Evolutionary conservation across 1,140 invertebrate species (phyloP).

Genomic region (Drosophila fuyamai): DNA sequence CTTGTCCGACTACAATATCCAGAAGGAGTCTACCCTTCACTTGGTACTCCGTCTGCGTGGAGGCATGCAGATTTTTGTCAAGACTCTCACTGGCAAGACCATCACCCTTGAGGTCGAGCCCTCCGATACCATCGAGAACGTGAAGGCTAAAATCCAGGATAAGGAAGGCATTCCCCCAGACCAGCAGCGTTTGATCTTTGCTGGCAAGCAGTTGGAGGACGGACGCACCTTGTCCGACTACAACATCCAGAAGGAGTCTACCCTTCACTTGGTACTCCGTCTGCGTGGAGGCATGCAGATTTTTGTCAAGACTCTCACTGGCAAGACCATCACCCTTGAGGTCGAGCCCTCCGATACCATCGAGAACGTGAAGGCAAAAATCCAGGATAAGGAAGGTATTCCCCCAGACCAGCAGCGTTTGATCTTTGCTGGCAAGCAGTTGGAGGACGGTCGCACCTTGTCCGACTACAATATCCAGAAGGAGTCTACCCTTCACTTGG

Average conservation of each 20-base stretch:
- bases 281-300: slow-evolving; percentile 91
- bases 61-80: slow-evolving; percentile 85
- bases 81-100: slow-evolving; percentile 91
- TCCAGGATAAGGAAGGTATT: slow-evolving; percentile 90
- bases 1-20: slow-evolving; percentile 92
- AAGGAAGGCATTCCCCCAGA: slow-evolving; percentile 84
- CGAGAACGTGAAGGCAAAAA: slow-evolving; percentile 93
- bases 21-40: slow-evolving; percentile 92
- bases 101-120: slow-evolving; percentile 47
- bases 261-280: slow-evolving; percentile 90
- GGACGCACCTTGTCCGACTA: slow-evolving; percentile 43
- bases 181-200: slow-evolving; percentile 49
- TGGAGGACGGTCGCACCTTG: slow-evolving; percentile 92
- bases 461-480: slow-evolving; percentile 91
- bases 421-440: slow-evolving; percentile 91
- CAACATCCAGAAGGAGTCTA: slow-evolving; percentile 93
- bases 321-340: slow-evolving; percentile 93
- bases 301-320: slow-evolving; percentile 92
- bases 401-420: slow-evolving; percentile 90
- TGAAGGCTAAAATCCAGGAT: slow-evolving; percentile 88
- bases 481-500: slow-evolving; percentile 95
- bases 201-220: slow-evolving; percentile 44
- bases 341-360: slow-evolving; percentile 92
- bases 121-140: slow-evolving; percentile 39
- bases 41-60: slow-evolving; percentile 87